These are phyloP conservation scores for Tenthredo livida DNA, from an alignment of 2,888 invertebrate genomes.

Conservation along the genomic window DNA sequence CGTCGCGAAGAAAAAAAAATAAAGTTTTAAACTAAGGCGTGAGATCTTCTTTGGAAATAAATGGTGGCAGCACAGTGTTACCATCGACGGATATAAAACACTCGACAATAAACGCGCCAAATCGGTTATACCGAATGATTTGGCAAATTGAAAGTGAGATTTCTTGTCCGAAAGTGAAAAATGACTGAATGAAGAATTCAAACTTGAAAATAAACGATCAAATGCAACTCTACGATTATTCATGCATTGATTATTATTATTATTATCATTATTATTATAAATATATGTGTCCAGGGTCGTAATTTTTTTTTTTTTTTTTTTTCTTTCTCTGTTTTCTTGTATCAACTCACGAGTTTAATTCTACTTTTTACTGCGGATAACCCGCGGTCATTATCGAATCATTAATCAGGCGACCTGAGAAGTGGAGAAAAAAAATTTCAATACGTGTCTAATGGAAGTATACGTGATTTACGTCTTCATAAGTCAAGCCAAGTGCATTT, in stretches of 20 bases:
- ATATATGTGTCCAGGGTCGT: not conserved
- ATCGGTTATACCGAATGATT: not conserved
- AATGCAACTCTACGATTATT: not conserved
- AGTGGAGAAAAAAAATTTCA: not conserved
- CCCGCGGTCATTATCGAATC: not conserved
- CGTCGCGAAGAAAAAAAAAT: not conserved
- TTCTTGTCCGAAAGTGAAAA: not conserved
- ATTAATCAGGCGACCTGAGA: not conserved
- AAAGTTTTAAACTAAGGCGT: not conserved
- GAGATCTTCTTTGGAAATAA: not conserved
- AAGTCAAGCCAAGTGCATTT: slow-evolving; percentile 3
- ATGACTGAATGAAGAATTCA: not conserved
- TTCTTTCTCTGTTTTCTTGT: not conserved
- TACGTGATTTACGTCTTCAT: not conserved
- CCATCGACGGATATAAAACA: not conserved
- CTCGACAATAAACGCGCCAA: not conserved
- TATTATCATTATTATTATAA: not conserved
- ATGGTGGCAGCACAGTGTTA: not conserved
- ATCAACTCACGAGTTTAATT: not conserved
- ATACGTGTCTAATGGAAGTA: slow-evolving; percentile 2
- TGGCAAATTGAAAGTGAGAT: not conserved
- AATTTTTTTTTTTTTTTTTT: not conserved
- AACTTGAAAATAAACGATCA: not conserved
- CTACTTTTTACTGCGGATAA: not conserved
- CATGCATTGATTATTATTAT: not conserved